Conservation (phyloP, 2,113 vertebrate species). For the Chloropsis hardwickii region DNA sequence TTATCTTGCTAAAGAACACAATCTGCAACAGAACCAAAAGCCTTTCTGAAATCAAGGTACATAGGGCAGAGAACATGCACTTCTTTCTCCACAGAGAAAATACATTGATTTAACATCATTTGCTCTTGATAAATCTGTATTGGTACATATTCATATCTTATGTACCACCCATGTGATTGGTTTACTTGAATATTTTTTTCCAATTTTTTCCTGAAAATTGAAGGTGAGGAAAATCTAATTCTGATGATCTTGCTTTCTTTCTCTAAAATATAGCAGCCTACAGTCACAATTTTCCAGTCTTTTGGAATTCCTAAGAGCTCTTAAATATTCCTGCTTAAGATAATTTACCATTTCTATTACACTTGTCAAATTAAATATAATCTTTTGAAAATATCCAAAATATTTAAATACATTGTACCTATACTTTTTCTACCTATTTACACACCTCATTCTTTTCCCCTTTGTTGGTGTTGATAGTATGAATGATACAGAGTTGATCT, state of each 20-base stretch:
- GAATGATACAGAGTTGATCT: neutral
- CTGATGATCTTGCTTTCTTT: neutral
- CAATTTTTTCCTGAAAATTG: neutral
- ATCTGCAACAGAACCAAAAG: neutral
- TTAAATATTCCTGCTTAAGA: neutral
- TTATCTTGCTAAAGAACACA: neutral
- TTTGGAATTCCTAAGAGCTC: neutral
- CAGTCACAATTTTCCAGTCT: neutral
- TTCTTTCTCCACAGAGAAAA: neutral
- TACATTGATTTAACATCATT: neutral
- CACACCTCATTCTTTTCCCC: neutral
- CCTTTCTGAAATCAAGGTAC: neutral
- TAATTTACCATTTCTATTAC: neutral
- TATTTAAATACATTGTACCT: neutral
- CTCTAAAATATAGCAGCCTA: neutral
- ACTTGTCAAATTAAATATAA: neutral
- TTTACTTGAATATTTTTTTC: neutral
- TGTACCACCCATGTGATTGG: neutral
- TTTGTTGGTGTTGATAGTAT: neutral
- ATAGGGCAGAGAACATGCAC: rapidly evolving
- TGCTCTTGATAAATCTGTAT: neutral
- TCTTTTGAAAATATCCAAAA: neutral
- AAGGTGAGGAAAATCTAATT: neutral
- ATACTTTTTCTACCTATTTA: neutral
- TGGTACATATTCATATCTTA: neutral